These are phyloP conservation scores for Amiota mariae DNA, from an alignment of 2,888 invertebrate species.

Conservation along the genomic window DNA sequence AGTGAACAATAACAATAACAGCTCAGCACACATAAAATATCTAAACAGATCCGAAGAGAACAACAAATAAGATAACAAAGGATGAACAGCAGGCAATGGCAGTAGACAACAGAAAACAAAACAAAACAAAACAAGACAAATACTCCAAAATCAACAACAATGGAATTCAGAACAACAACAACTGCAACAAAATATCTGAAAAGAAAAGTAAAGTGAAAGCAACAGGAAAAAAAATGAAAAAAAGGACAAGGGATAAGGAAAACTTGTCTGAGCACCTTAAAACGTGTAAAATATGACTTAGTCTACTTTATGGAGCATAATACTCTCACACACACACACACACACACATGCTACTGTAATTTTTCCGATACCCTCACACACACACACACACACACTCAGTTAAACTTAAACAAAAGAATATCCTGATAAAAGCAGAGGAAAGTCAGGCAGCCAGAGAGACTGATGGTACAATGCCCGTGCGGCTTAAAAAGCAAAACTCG, in stretches of 20 bases:
- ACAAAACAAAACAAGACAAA: not conserved
- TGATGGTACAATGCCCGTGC: not conserved
- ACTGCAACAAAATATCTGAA: not conserved
- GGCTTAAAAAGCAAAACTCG: not conserved
- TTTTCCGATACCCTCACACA: slow-evolving; percentile 20
- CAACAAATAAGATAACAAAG: not conserved
- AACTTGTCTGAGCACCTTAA: slow-evolving; percentile 16
- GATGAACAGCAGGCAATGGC: not conserved
- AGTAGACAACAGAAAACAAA: not conserved
- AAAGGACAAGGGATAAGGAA: too few species aligned
- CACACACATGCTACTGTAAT: too few species aligned
- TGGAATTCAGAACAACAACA: not conserved
- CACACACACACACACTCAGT: slow-evolving; percentile 10
- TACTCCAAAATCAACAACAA: not conserved
- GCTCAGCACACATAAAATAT: not conserved
- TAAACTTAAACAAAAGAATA: not conserved
- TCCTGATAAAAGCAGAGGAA: not conserved
- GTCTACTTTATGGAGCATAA: slow-evolving; percentile 38
- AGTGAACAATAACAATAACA: not conserved
- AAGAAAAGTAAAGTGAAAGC: too few species aligned
- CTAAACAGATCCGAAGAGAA: not conserved
- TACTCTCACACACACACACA: slow-evolving; percentile 13
- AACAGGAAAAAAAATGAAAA: too few species aligned
- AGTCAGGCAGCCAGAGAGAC: not conserved
- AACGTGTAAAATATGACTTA: slow-evolving; percentile 40